Base-by-base conservation (phyloP, 2,113 vertebrate genomes). In the Rhizomys pruinosus region DNA sequence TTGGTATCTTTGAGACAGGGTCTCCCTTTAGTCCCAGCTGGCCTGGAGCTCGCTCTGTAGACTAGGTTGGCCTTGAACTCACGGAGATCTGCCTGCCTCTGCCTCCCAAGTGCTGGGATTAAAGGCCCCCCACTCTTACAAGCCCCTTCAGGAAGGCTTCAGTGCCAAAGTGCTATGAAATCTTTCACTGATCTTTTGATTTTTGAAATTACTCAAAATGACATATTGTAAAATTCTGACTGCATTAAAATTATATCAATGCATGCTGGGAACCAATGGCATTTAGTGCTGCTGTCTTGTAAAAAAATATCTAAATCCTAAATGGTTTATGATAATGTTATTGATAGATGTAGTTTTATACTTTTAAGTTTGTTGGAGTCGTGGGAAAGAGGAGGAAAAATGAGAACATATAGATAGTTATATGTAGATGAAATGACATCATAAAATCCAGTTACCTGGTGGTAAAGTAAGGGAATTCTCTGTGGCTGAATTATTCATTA, bases 291-390 rank as follows among this genome's bases (percentile, higher is more conserved):
- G 55, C 57, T 95, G 74, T 74, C 95, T 96, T 95, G 71, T 95
- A 78, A 94, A 97, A 93, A 81, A n/a, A n/a, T n/a, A 68, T 55
- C 32, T 73, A 90, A 96, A 94, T 94, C 89, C 89, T 97, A 94
- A 94, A 96, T 96, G 95, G 92, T 95, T 93, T 34, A 20, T 93
- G 92, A 86, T 86, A 85, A 96, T 95, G 92, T 92, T 96, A 94
- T 92, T 96, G 95, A 95, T 86, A 96, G 94, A 94, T 96, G 76
- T 96, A 92, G 86, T 95, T 97, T 96, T 80, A 93, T 92, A 94
- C 72, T 91, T 96, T 96, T 87, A 84, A 93, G 95, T 95, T 94
- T 94, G 93, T 97, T 82, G 16, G 90, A 96, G 93, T 90, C 93
- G 81, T 92, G 94, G 69, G 59, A 32, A 94, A 96, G 64, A 44